A percentile compares a stretch with the other conserved stretches of the same genome.
Conservation (phyloP, 2,888 invertebrate species). For the Rutpela maculata region DNA sequence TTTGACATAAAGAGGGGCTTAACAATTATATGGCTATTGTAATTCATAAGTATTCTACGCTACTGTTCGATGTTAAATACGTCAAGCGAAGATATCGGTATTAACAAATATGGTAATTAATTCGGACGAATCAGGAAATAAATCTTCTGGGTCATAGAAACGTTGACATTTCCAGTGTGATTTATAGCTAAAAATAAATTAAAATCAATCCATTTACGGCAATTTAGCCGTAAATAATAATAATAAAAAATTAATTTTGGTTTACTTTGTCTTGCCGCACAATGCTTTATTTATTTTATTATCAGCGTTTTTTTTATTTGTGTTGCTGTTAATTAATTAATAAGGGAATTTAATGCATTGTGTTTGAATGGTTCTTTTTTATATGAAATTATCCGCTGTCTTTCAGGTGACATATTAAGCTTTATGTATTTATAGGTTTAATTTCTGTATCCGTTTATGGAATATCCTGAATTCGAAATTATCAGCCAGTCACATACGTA, state of each 20-base stretch:
- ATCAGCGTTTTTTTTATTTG: neutral
- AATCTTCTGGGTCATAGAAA: conserved; percentile 30
- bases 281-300: neutral
- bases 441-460: too few species aligned
- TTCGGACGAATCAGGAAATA: conserved; percentile 36
- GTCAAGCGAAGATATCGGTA: conserved; percentile 26
- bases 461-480: too few species aligned
- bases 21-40: too few species aligned
- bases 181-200: conserved; percentile 21
- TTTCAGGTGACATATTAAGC: too few species aligned
- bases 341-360: neutral
- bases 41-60: neutral
- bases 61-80: conserved; percentile 14
- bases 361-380: neutral
- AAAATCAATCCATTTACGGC: conserved; percentile 20
- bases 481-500: too few species aligned
- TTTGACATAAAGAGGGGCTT: too few species aligned
- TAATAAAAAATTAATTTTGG: conserved; percentile 18
- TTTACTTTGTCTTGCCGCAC: neutral
- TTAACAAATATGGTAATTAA: conserved; percentile 39
- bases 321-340: neutral
- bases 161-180: conserved; percentile 31
- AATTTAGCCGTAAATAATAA: conserved; percentile 10
- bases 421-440: too few species aligned
- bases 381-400: neutral